phyloP scores from a whole-genome alignment of 2,888 invertebrate species.

The Mythimna ferrago region DNA sequence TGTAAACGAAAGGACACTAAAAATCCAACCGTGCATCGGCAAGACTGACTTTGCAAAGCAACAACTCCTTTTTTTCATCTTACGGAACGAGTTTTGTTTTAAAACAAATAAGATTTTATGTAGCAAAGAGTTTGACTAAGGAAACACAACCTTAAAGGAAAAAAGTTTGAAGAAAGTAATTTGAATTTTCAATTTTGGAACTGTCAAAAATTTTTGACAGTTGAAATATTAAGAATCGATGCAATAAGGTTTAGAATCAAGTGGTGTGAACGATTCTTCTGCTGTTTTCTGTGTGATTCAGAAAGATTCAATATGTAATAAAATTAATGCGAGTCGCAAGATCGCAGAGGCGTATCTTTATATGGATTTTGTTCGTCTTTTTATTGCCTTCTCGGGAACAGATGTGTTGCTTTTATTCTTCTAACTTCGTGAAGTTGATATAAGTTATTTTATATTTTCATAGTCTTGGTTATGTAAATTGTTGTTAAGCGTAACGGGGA shows the following conservation, averaged over 20 bases:
- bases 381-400: constrained; percentile 52
- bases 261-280: not conserved
- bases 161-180: fast-evolving
- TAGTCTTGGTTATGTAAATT: not conserved
- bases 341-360: constrained; percentile 58
- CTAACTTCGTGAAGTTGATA: constrained; percentile 23
- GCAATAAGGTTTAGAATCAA: constrained; percentile 12
- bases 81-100: constrained; percentile 60
- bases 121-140: not conserved
- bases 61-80: constrained; percentile 58
- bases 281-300: not conserved
- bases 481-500: not conserved
- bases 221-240: not conserved
- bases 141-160: constrained; percentile 24
- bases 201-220: not conserved
- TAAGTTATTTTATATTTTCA: not conserved
- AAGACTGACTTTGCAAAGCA: constrained; percentile 59
- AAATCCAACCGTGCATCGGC: constrained; percentile 28
- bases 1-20: constrained; percentile 51
- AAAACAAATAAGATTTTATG: not conserved
- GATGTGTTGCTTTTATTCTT: constrained; percentile 42
- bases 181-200: not conserved
- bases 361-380: constrained; percentile 58
- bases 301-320: constrained; percentile 58
- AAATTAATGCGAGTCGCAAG: constrained; percentile 57